Conservation (phyloP, 2,888 invertebrate species). For the Antheraea assamensis region DNA sequence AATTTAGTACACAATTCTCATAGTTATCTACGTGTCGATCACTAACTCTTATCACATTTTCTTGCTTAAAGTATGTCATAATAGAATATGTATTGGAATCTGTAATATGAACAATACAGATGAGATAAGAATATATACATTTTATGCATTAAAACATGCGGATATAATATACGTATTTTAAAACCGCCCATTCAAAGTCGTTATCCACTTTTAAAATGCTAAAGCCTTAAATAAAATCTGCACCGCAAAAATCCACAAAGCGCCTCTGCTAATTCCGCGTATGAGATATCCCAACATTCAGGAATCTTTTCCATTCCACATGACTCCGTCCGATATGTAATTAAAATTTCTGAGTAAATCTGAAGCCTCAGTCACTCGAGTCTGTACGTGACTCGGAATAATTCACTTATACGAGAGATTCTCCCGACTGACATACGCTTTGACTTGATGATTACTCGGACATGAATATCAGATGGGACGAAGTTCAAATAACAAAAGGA, state of each 20-base stretch:
- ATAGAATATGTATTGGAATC: background rate
- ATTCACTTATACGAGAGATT: constrained; percentile 61
- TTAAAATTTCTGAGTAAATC: constrained; percentile 76
- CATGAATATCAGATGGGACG: constrained; percentile 47
- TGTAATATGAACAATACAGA: background rate
- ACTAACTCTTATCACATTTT: background rate
- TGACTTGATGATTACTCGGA: constrained; percentile 57
- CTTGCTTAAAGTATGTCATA: background rate
- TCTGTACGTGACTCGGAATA: constrained; percentile 74
- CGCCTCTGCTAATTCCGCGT: background rate
- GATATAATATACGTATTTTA: background rate
- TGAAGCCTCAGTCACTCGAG: constrained; percentile 59
- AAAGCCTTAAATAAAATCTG: constrained; percentile 5
- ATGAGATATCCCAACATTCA: constrained; percentile 13
- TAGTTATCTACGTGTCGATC: background rate
- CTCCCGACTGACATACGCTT: constrained; percentile 65
- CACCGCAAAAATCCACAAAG: constrained; percentile 1
- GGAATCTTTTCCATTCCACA: constrained; percentile 11
- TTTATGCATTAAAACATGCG: background rate
- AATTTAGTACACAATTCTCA: background rate
- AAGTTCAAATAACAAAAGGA: constrained; percentile 57
- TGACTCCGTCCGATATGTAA: constrained; percentile 39
- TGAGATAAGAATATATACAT: background rate
- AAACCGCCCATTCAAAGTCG: background rate
- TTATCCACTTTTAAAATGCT: background rate